phyloP scores from a whole-genome alignment of 2,797 vertebrate genomes.

The Sebastes dallii region DNA sequence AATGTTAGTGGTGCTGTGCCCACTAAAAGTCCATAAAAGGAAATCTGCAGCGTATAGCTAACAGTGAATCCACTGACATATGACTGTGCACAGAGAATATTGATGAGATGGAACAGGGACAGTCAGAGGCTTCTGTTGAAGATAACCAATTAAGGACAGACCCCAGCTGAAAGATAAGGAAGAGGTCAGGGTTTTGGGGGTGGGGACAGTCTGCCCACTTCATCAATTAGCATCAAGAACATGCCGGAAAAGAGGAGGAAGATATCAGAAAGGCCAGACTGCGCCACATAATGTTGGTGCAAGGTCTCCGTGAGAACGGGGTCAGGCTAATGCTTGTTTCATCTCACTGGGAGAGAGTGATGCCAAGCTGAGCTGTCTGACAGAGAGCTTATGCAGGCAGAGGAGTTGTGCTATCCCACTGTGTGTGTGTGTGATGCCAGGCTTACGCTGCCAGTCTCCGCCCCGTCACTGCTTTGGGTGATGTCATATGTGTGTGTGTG shows the following conservation, averaged over 20 bases:
- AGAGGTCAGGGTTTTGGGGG: neutral
- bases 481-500: constrained; percentile 62
- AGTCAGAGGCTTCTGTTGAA: neutral
- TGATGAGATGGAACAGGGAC: constrained; percentile 36
- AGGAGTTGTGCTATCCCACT: constrained; percentile 26
- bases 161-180: neutral
- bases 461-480: constrained; percentile 55
- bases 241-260: neutral
- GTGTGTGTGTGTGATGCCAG: constrained; percentile 40
- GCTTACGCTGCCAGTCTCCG: constrained; percentile 69
- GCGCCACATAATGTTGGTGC: neutral
- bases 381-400: constrained; percentile 51
- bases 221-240: neutral
- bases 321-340: constrained; percentile 48
- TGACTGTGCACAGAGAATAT: constrained; percentile 4
- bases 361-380: constrained; percentile 62
- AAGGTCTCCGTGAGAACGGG: constrained; percentile 44
- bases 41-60: neutral
- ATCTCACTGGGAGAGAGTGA: constrained; percentile 43
- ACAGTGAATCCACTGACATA: constrained; percentile 16
- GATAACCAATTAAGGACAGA: constrained; percentile 26
- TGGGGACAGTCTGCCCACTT: neutral
- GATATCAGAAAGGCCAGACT: neutral
- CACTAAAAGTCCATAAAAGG: too few relatives aligned
- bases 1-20: neutral